These are phyloP conservation scores for Girardinichthys multiradiatus DNA, from an alignment of 2,113 vertebrate genomes.

Conservation along the genomic window DNA sequence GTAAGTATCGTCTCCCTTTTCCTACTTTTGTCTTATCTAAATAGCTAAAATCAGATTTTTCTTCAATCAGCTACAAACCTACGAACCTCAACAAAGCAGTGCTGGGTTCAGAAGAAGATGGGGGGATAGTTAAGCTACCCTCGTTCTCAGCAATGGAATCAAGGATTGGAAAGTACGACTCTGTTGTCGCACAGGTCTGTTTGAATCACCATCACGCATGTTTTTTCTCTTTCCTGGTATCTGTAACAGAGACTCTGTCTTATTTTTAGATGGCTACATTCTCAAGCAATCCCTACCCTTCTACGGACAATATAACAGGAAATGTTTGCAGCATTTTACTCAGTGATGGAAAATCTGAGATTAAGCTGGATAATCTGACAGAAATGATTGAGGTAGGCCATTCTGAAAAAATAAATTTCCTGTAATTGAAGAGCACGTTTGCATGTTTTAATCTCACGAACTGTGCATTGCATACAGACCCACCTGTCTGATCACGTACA, in stretches of 20 bases:
- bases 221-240: background rate
- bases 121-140: conserved; percentile 57
- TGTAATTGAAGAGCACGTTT: background rate
- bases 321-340: conserved; percentile 70
- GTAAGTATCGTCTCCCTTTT: conserved; percentile 51
- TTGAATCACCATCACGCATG: background rate
- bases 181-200: conserved; percentile 74
- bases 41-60: background rate
- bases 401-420: background rate
- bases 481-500: background rate
- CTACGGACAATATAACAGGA: conserved; percentile 69
- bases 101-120: conserved; percentile 48
- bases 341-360: background rate
- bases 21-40: background rate
- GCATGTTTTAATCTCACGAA: background rate
- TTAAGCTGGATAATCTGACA: conserved; percentile 66
- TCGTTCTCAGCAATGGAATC: conserved; percentile 26
- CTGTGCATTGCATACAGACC: background rate
- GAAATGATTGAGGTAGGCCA: conserved; percentile 77
- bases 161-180: background rate
- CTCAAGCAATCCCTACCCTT: conserved; percentile 65
- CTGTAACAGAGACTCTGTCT: background rate
- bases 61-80: background rate
- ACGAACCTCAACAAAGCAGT: background rate
- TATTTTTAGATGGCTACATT: conserved; percentile 73